Percentiles rank a stretch among this genome's conserved stretches.
phyloP scores from a whole-genome alignment of 1,140 invertebrate genomes.

The Eupristina koningsbergeri region DNA sequence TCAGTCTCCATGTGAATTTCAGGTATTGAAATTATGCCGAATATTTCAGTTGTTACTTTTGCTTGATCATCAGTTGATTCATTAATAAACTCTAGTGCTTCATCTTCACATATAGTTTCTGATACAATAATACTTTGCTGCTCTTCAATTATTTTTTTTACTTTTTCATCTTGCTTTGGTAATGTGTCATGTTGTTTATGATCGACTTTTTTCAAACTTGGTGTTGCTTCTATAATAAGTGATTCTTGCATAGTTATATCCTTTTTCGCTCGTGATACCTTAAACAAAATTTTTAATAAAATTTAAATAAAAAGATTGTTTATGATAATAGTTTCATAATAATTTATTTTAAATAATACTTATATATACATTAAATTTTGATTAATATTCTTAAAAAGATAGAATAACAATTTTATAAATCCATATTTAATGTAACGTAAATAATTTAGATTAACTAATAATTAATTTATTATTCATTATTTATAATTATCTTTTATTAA shows the following conservation, averaged over 20 bases:
- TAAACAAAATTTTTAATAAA: conserved; percentile 25
- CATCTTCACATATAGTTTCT: conserved; percentile 75
- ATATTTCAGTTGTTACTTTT: conserved; percentile 61
- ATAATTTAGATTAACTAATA: no score
- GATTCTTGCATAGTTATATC: conserved; percentile 76
- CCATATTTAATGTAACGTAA: no score
- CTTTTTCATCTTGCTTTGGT: conserved; percentile 70
- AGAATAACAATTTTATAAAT: no score
- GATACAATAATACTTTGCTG: conserved; percentile 75
- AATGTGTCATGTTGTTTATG: conserved; percentile 70
- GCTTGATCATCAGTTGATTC: conserved; percentile 61
- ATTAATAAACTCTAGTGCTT: conserved; percentile 62
- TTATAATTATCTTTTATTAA: no score
- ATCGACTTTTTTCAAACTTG: conserved; percentile 78
- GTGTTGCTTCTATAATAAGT: conserved; percentile 76
- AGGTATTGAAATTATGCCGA: conserved; percentile 69
- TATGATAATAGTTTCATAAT: no score
- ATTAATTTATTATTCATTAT: no score
- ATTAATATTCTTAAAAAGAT: no score
- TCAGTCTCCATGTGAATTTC: conserved; percentile 69
- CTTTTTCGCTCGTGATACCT: conserved; percentile 70
- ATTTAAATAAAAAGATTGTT: no score
- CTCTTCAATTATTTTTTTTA: conserved; percentile 73
- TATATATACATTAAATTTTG: no score
- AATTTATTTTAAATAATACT: no score